Evolutionary conservation across 1,140 invertebrate species (phyloP).

Genomic region (Drosophila pandora): DNA sequence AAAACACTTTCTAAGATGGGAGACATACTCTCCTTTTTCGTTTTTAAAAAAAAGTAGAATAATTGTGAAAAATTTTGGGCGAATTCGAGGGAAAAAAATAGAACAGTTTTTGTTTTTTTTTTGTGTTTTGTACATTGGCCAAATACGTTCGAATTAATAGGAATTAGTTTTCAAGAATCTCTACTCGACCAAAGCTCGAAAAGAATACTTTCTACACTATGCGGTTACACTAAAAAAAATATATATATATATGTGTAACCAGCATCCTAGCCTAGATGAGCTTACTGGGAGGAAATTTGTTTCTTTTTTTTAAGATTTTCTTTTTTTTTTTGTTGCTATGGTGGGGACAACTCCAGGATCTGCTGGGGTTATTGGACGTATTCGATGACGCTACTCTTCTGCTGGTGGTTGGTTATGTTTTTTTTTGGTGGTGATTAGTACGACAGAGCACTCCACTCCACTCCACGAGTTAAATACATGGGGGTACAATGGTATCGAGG

Average conservation of each 20-base stretch:
- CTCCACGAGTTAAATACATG: background rate
- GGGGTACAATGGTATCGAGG: background rate
- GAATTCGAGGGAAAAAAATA: no score
- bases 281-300: background rate
- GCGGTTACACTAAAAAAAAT: no score
- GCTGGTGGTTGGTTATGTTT: background rate
- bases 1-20: no score
- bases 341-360: background rate
- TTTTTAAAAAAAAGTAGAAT: background rate
- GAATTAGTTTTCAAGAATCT: background rate
- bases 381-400: slow-evolving; percentile 11
- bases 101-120: no score
- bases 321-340: background rate
- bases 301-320: background rate
- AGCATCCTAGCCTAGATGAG: slow-evolving; percentile 3
- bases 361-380: slow-evolving; percentile 24
- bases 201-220: background rate
- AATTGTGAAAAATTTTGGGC: background rate
- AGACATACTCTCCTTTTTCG: no score
- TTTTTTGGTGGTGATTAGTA: background rate
- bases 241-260: no score
- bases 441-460: no score
- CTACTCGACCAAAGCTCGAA: background rate
- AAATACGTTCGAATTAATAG: background rate
- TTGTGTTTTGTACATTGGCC: no score